Conservation (phyloP, 2,888 invertebrate genomes). For the Ectropis crepuscularia region DNA sequence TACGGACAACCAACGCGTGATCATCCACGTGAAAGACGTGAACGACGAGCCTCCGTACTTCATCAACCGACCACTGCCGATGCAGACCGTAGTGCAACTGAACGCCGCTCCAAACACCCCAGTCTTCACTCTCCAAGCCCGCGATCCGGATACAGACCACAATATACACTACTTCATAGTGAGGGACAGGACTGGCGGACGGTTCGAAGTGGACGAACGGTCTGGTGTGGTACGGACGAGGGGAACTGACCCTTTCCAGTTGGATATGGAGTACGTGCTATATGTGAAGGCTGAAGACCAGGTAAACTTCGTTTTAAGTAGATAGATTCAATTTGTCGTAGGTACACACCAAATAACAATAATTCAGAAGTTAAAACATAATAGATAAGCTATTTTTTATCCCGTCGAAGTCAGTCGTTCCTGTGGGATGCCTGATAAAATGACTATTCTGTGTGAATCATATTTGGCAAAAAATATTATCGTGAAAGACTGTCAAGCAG, state of each 20-base stretch:
- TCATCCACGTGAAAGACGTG: slow-evolving; percentile 97
- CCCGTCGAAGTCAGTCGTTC: too few species aligned
- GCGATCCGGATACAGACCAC: slow-evolving; percentile 98
- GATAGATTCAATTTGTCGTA: too few species aligned
- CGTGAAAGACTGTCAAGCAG: too few species aligned
- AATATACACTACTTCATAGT: slow-evolving; percentile 98
- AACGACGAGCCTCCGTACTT: slow-evolving; percentile 99
- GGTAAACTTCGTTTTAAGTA: slow-evolving; percentile 49
- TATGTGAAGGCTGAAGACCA: slow-evolving; percentile 98
- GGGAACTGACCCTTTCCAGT: slow-evolving; percentile 95
- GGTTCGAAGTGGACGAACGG: slow-evolving; percentile 94
- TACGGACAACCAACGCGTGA: slow-evolving; percentile 97
- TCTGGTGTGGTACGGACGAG: slow-evolving; percentile 96
- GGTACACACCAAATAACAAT: too few species aligned
- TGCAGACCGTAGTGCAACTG: slow-evolving; percentile 98
- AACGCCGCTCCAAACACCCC: slow-evolving; percentile 98
- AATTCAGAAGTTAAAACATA: too few species aligned
- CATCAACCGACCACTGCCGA: slow-evolving; percentile 97
- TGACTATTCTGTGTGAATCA: too few species aligned
- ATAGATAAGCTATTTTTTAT: too few species aligned
- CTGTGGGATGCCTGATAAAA: too few species aligned
- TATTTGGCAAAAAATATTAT: too few species aligned
- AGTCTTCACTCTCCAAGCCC: slow-evolving; percentile 98
- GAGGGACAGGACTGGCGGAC: slow-evolving; percentile 92
- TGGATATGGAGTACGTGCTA: slow-evolving; percentile 98